Evolutionary conservation across 2,888 invertebrate species (phyloP).

Genomic region (Sarcophaga carnaria): DNA sequence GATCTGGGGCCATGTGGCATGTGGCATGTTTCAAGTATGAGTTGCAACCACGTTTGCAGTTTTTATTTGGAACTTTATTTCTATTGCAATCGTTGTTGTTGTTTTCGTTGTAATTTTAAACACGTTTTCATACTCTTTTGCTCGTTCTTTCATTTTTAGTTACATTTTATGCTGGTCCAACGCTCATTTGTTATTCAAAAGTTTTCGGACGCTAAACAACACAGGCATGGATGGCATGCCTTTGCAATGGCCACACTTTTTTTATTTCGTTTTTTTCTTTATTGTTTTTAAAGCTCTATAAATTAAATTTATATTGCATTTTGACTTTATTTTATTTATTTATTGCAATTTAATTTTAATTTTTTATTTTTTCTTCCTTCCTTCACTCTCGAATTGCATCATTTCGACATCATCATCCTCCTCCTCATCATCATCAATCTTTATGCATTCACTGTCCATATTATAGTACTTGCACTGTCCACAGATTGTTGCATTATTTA

Average conservation of each 20-base stretch:
- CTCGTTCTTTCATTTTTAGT: conserved; percentile 1
- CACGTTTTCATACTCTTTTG: conserved; percentile 43
- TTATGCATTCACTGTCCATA: conserved; percentile 29
- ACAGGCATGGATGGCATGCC: conserved; percentile 1
- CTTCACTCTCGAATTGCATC: background rate
- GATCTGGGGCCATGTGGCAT: background rate
- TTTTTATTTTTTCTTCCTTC: conserved; percentile 13
- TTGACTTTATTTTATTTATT: conserved; percentile 40
- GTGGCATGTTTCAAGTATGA: background rate
- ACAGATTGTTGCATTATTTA: conserved; percentile 19
- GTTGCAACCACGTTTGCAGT: conserved; percentile 25
- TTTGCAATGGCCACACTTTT: conserved; percentile 26
- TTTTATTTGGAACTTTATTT: conserved; percentile 40
- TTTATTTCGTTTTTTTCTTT: conserved; percentile 12
- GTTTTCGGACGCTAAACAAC: conserved; percentile 36
- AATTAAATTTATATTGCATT: conserved; percentile 41
- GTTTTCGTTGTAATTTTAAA: conserved; percentile 54
- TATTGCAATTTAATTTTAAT: conserved; percentile 37
- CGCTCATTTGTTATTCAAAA: conserved; percentile 68
- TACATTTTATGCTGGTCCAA: conserved; percentile 29
- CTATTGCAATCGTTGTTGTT: background rate
- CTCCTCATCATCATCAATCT: background rate
- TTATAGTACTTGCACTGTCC: background rate
- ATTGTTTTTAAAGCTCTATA: conserved; percentile 28
- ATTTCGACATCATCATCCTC: background rate